Conservation (phyloP, 2,113 vertebrate species). For the Sinocyclocheilus grahami region DNA sequence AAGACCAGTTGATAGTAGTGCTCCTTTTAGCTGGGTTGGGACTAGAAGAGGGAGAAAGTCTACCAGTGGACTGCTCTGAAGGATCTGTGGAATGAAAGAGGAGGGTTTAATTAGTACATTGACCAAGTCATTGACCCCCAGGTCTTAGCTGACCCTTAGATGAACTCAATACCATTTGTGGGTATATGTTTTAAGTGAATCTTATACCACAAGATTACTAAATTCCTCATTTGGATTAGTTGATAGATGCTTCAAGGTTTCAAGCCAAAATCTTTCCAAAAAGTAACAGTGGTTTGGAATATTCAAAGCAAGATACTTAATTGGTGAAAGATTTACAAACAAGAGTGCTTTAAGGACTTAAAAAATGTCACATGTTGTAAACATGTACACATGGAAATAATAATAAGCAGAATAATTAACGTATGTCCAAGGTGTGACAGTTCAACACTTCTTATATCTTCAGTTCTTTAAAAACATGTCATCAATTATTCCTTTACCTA, state of each 20-base stretch:
- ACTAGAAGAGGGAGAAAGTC: conserved; percentile 86
- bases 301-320: background rate
- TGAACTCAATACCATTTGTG: background rate
- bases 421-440: background rate
- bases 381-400: no score
- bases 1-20: conserved; percentile 92
- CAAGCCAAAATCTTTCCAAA: background rate
- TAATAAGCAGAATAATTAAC: background rate
- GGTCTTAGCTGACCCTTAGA: background rate
- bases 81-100: conserved; percentile 64
- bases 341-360: background rate
- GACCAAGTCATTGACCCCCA: background rate
- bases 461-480: background rate
- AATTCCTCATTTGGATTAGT: background rate
- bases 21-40: conserved; percentile 90
- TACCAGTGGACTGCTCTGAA: conserved; percentile 64
- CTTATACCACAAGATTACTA: background rate
- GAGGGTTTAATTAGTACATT: conserved; percentile 38
- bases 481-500: background rate
- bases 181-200: background rate
- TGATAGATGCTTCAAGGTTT: background rate
- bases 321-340: background rate
- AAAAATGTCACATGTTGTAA: background rate
- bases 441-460: background rate
- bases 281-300: background rate